Percentiles rank a stretch among this genome's conserved stretches.
phyloP scores from a whole-genome alignment of 1,140 invertebrate genomes.

The Heliconius hewitsoni region DNA sequence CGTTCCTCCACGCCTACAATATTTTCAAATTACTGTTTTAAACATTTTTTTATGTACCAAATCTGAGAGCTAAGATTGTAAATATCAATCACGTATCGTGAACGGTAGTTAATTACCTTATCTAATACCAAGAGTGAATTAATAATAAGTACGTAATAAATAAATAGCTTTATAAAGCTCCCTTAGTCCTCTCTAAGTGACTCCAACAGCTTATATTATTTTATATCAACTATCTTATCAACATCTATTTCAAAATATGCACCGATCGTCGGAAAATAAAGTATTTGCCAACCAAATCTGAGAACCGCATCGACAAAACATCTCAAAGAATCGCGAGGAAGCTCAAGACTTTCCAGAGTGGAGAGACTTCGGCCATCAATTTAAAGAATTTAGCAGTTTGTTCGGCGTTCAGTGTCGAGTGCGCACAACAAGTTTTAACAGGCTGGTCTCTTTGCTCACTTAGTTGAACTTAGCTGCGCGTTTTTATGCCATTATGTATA shows the following conservation, averaged over 20 bases:
- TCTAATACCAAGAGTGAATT: too few species aligned
- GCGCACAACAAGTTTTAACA: conserved; percentile 28
- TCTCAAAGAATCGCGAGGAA: conserved; percentile 18
- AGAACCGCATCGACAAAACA: conserved; percentile 24
- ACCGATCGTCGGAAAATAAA: background rate
- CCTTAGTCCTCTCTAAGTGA: background rate
- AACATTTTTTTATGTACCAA: too few species aligned
- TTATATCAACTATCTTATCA: too few species aligned
- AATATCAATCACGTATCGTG: too few species aligned
- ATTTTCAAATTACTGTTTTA: too few species aligned
- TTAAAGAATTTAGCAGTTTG: conserved; percentile 25
- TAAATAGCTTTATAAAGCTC: too few species aligned
- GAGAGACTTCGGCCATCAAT: conserved; percentile 23
- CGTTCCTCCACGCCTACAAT: too few species aligned
- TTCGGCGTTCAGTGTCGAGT: conserved; percentile 18
- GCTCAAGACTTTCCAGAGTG: conserved; percentile 1
- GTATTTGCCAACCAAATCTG: conserved; percentile 11
- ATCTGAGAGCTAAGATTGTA: too few species aligned
- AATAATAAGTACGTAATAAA: too few species aligned
- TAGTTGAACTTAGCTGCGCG: conserved; percentile 1
- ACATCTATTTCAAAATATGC: background rate
- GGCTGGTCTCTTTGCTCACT: conserved; percentile 27
- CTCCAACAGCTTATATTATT: background rate
- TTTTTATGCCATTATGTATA: conserved; percentile 5
- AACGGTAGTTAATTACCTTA: too few species aligned